Evolutionary conservation across 30 jellyfish, hydroid and myxozoan genomes (phyloP).

Genomic region (Cassiopea xamachana): DNA sequence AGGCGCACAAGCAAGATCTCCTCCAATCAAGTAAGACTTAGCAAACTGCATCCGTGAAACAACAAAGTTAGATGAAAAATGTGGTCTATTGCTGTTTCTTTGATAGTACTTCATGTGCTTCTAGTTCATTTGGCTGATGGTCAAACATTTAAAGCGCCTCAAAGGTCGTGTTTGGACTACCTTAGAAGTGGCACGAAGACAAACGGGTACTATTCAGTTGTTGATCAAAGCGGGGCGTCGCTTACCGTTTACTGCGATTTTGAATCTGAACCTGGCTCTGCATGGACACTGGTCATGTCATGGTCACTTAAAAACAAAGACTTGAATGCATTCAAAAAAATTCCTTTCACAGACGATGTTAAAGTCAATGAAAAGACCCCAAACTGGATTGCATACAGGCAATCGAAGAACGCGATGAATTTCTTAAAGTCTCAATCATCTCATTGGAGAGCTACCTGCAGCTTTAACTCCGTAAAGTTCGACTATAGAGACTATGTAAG

Average conservation of each 20-base stretch:
- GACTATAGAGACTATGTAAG: constrained; percentile 17
- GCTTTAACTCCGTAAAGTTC: neutral
- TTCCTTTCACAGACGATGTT: neutral
- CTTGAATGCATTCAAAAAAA: neutral
- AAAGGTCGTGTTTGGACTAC: constrained; percentile 33
- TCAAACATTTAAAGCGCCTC: neutral
- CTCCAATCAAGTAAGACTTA: too few relatives aligned
- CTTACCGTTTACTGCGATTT: constrained; percentile 45
- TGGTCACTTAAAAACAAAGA: constrained; percentile 8
- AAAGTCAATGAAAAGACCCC: constrained; percentile 11
- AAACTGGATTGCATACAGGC: constrained; percentile 37
- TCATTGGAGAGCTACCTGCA: constrained; percentile 22
- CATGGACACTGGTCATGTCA: constrained; percentile 39
- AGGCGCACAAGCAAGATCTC: too few relatives aligned
- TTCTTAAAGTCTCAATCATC: neutral
- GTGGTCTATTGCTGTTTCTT: neutral
- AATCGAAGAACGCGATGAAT: neutral
- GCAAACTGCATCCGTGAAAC: neutral
- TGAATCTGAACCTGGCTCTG: constrained; percentile 35
- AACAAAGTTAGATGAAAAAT: neutral
- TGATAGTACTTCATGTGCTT: neutral
- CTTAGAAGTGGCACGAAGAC: neutral
- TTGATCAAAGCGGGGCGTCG: neutral
- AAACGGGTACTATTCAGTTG: constrained; percentile 14
- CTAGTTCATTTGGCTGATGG: neutral